Evolutionary conservation across 2,113 vertebrate species (phyloP).

Genomic region (Ardeotis arabs): DNA sequence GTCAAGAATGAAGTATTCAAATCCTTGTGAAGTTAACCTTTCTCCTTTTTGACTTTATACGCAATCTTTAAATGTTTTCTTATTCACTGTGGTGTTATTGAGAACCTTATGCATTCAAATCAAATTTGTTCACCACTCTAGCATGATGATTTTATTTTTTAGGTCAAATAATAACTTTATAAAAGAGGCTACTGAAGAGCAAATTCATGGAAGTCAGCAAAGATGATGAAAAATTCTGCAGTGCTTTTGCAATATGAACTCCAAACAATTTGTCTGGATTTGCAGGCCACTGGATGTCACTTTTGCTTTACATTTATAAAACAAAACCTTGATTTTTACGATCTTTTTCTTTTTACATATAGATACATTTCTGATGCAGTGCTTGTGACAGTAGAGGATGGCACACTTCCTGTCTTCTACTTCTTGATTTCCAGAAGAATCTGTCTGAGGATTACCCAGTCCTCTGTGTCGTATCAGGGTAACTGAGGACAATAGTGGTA

Average conservation of each 20-base stretch:
- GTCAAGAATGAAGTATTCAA: background rate
- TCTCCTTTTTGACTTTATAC: background rate
- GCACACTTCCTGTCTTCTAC: background rate
- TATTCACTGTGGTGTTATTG: background rate
- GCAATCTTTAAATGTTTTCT: background rate
- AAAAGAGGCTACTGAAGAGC: background rate
- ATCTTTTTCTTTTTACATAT: background rate
- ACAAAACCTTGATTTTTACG: background rate
- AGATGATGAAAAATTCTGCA: background rate
- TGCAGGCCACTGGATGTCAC: conserved; percentile 18
- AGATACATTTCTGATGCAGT: background rate
- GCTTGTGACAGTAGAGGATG: background rate
- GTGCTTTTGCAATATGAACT: background rate
- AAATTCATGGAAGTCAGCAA: background rate
- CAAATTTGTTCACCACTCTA: background rate
- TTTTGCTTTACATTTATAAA: conserved; percentile 1
- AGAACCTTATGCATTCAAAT: background rate
- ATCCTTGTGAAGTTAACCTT: background rate
- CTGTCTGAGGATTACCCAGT: background rate
- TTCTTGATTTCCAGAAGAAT: background rate
- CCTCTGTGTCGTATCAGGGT: background rate
- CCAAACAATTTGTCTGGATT: background rate
- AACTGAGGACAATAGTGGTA: background rate
- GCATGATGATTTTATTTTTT: background rate
- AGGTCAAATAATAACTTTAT: background rate